Base-by-base conservation (phyloP, 2,113 vertebrate species). In the Gymnarchus niloticus region DNA sequence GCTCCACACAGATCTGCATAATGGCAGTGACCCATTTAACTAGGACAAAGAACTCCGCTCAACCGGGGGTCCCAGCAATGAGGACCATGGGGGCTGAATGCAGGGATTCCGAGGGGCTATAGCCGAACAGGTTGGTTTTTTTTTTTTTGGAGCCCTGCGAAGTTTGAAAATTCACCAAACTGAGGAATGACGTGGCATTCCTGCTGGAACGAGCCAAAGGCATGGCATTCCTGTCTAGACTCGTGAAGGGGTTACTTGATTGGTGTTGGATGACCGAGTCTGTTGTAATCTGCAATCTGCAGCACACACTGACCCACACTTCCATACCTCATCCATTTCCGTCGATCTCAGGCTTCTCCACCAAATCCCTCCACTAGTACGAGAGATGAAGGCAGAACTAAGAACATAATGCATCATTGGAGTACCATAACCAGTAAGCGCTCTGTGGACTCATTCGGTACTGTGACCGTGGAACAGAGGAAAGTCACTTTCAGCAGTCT, bases 1-100 rank as follows among this genome's bases (percentile, higher is more conserved):
- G 14, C 6, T 48, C 48, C 6, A 48, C 44, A 25, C 25, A 1
- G 46, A 54, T 28, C 33, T 80, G 41, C 76, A 80, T 52, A 54
- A 37, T 52, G 80, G 46, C 76, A 48, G 37, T 48, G n/a, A 41
- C 65, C 44, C 77, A 33, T 82, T 82, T 82, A 54, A 82, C 56
- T 52, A 82, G 81, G 51, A 82, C 37, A 56, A 52, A 56, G 80
- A 56, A 82, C 56, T 82, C 80, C 28, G n/a, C 80, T 33, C 49
- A 12, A 56, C 51, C 25, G 12, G 59, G 28, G 51, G 81, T 17
- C 7, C 51, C 81, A 12, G 25, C 65, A 37, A n/a, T 10, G 81
- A 82, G 48, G 44, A 51, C 44, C 23, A 51, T 33, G 49, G 56
- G 81, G 21, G 49, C 51, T 56, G 49, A 82, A 52, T 52, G 21